Base-by-base conservation (phyloP, 2,113 vertebrate genomes). In the Lamprotornis superbus region DNA sequence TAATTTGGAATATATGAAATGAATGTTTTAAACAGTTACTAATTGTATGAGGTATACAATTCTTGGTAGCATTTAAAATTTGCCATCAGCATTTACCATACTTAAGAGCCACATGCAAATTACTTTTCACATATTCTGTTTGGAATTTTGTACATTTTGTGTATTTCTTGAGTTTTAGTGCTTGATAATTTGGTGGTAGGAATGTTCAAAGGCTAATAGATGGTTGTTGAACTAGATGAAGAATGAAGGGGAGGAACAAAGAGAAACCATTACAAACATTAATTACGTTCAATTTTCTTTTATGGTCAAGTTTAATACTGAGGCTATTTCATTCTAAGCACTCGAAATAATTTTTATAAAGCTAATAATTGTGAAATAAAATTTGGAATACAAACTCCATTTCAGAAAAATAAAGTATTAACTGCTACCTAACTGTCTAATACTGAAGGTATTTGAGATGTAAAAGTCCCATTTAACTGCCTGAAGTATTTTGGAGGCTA, bases 271-370 rank as follows among this genome's bases (percentile, higher is more conserved):
- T 91, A 49, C 24, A 71, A 56, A 47, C 33, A 39, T 57, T 61
- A 22, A 47, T 89, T 94, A 52, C 11, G 12, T 61, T 92, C n/a
- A n/a, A 1, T 89, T 93, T 75, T 71, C 22, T 69, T 89, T 89
- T 79, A 47, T 39, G 49, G 12, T 46, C 15, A 42, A 23, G 40
- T 76, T 74, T 76, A 65, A 15, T 73, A 57, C 30, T 73, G 64
- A 78, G 44, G 21, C 10, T 89, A 2, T 84, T 93, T 94, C n/a
- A 56, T 86, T 80, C 33, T 73, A n/a, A 76, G 57, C 12, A 13
- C 63, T 88, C 37, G 53, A 94, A 90, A 92, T 82, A 27, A 69
- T 64, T 92, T 85, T 83, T 83, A 35, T 89, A 69, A 83, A 82
- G 64, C 23, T 80, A 73, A 23, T 76, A 73, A 64, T 33, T 59